Evolutionary conservation across 2,888 invertebrate species (phyloP).

Genomic region (Achlya flavicornis): DNA sequence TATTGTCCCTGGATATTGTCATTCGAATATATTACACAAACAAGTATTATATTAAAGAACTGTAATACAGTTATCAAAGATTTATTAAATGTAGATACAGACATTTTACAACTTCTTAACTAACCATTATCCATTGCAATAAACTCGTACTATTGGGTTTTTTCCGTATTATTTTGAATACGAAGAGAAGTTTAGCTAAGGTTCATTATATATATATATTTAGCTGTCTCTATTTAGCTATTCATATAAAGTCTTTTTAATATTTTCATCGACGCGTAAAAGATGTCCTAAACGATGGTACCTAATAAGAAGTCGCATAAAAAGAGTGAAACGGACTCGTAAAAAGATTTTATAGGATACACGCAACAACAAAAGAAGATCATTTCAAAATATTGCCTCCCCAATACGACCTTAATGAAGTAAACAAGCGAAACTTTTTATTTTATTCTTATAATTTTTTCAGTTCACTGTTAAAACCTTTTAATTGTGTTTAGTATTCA

Average conservation of each 20-base stretch:
- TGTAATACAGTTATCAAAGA: too few relatives aligned
- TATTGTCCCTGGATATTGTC: too few relatives aligned
- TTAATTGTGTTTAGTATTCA: not conserved
- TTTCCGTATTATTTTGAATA: too few relatives aligned
- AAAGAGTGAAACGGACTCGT: slow-evolving; percentile 16
- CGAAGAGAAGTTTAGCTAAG: too few relatives aligned
- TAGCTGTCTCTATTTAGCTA: slow-evolving; percentile 10
- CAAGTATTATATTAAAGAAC: too few relatives aligned
- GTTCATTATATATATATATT: slow-evolving; percentile 14
- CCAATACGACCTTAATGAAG: slow-evolving; percentile 31
- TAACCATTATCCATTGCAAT: too few relatives aligned
- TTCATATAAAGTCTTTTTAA: slow-evolving; percentile 4
- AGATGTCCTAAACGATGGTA: slow-evolving; percentile 20
- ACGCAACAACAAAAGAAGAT: slow-evolving; percentile 19
- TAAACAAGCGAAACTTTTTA: slow-evolving; percentile 38
- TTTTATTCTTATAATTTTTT: slow-evolving; percentile 25
- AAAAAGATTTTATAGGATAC: slow-evolving; percentile 17
- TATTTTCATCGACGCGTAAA: slow-evolving; percentile 9
- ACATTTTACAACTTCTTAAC: too few relatives aligned
- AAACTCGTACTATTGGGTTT: too few relatives aligned
- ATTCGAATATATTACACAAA: too few relatives aligned
- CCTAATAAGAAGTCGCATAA: slow-evolving; percentile 21
- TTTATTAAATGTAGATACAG: too few relatives aligned
- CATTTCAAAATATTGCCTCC: slow-evolving; percentile 30
- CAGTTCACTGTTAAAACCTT: not conserved